Base-by-base conservation (phyloP, 2,113 vertebrate genomes). In the Apodemus sylvaticus region DNA sequence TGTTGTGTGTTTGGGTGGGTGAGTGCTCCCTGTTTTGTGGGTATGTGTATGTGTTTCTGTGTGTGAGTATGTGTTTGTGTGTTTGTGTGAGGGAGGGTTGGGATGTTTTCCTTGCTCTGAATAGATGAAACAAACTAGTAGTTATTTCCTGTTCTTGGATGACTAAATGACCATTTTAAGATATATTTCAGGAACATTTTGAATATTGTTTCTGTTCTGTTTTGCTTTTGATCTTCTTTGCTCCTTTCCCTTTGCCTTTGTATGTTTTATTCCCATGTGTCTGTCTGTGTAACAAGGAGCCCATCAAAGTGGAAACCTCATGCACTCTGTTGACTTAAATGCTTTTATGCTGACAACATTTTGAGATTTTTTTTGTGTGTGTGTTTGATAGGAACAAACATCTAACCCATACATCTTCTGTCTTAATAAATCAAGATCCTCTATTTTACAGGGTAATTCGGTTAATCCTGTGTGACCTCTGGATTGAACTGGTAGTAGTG, bases 361-460 rank as follows among this genome's bases (percentile, higher is more conserved):
- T 83, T 14, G 39, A 86, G 42, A 42, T 42, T 17, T 83, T 14
- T 82, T 89, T 97, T 89, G 97, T 76, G n/a, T n/a, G n/a, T 89
- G 5, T 91, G 22, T 70, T n/a, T 66, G 31, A 45, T 34, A 22
- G 51, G 11, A 93, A 8, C 24, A n/a, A 85, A 53, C 13, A 58
- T 34, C 29, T n/a, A 86, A 81, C 7, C 68, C 4, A 8, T 90
- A 55, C 31, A 66, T 66, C 31, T 24, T 73, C 9, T 92, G n/a
- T 90, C 68, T 60, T 66, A 93, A 20, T 90, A 53, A 20, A 95
- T 94, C 85, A 74, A 93, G 83, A 58, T 2, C 48, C 48, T 78
- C 17, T 42, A n/a, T 34, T 51, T 89, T 82, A 78, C 36, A 86
- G 17, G 73, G 62, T 70, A 79, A 83, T 55, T 64, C 13, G 60